Base-by-base conservation (phyloP, 2,797 vertebrate genomes). In the Sebastes variabilis region DNA sequence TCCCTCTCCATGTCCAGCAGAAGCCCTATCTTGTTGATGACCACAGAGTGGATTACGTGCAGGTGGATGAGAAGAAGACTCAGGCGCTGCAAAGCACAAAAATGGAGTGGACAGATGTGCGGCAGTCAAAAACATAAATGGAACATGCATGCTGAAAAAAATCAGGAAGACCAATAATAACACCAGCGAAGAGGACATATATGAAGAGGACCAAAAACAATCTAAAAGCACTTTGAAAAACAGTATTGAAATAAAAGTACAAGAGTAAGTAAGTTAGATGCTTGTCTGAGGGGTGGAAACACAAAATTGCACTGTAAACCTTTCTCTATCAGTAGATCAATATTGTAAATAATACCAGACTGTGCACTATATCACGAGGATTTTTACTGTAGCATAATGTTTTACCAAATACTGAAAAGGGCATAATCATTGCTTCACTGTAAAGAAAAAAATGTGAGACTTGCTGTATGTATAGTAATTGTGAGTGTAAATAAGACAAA, bases 11-110 rank as follows among this genome's bases (percentile, higher is more conserved):
- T 74, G 73, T 84, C 81, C 7, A 77, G 62, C 93, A 99, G 98
- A 99, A 99, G 87, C 91, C 95, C 11, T 86, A 92, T 60, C 86
- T 96, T 76, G 88, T 87, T 4, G 96, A 99, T 77, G 98, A 98
- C 14, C 95, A 98, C 83, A 94, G 95, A 77, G 99, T 99, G 75
- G 98, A 99, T 91, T 99, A 99, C 0, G 99, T 99, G 65, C 96
- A 97, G 85, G 98, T 99, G 76, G 99, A 99, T 49, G 97, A 99
- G 83, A 97, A 98, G 95, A 99, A 98, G 94, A 99, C 99, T 16
- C 98, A 99, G 84, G 99, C 99, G 36, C 96, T 99, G 82, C 97
- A 97, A 93, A 97, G 92, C 96, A 99, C 98, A 87, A 98, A 97
- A 87, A 97, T 98, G 93, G 97, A 98, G 93, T 99, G 98, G 98